Evolutionary conservation across 2,888 invertebrate species (phyloP), one percentile per base, ranked within the genome.

Genomic region (Temnothorax ravouxi): DNA sequence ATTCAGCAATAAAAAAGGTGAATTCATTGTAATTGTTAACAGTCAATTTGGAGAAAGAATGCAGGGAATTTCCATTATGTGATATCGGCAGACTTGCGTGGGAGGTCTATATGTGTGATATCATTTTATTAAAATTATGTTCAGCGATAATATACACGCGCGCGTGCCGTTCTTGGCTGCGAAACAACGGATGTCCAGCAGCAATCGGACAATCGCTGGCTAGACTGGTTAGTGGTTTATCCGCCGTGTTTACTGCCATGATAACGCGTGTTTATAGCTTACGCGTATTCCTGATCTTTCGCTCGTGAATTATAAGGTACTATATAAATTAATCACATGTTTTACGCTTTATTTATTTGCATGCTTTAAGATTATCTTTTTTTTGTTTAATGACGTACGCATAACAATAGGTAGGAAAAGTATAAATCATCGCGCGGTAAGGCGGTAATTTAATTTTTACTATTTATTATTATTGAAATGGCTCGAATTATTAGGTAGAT

Each of bases 221-320:
- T 29, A 18, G 38, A 44, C 50, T 38, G 38, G 44, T 34, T 47
- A 67, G 21, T 76, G 69, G 76, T 83, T 84, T 74, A 66, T 59
- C 38, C 54, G 25, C n/a, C 38, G 64, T 77, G 71, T 84, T 84
- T 84, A 72, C 71, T 56, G 61, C n/a, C 54, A 67, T 21, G 44
- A 64, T 86, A 86, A 86, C 52, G 72, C 54, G 61, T 84, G 81
- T 86, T 84, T 47, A 64, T 47, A 64, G 44, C 21, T 47, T 38
- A 11, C 54, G 76, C 59, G 38, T 75, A 75, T 25, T 38, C 13
- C 25, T 52, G 62, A 82, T 79, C 67, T 52, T 62, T 56, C 69
- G 66, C 38, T 44, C 44, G 15, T 29, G 6, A 47, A 67, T 66
- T 50, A 25, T 25, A 25, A 34, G 34, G 34, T 34, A 66, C n/a